A percentile compares a stretch with the other conserved stretches of the same genome.
phyloP scores from a whole-genome alignment of 2,797 vertebrate species.

The Staurois parvus region DNA sequence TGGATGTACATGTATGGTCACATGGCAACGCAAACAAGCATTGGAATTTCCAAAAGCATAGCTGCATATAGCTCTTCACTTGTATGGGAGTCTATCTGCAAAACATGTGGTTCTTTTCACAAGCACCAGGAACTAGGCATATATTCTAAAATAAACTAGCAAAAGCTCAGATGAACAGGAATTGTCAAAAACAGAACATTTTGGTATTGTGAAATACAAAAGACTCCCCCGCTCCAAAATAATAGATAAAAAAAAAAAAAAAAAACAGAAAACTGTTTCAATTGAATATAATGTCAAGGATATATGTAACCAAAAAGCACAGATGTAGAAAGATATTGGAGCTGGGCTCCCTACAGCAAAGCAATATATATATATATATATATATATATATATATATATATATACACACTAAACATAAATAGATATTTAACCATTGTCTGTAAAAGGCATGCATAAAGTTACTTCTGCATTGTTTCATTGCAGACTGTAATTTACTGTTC shows the following conservation, averaged over 20 bases:
- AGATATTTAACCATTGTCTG: conserved; percentile 28
- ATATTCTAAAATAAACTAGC: too few relatives aligned
- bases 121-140: too few relatives aligned
- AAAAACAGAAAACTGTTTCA: not conserved
- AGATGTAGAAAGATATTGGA: not conserved
- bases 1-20: too few relatives aligned
- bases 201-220: not conserved
- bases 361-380: not conserved
- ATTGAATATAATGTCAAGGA: not conserved
- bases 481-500: conserved; percentile 50
- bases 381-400: not conserved
- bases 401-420: not conserved
- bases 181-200: conserved; percentile 23
- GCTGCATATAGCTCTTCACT: too few relatives aligned
- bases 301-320: not conserved
- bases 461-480: conserved; percentile 6
- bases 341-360: not conserved
- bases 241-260: too few relatives aligned
- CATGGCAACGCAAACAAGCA: too few relatives aligned
- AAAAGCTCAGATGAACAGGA: not conserved
- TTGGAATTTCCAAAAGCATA: too few relatives aligned
- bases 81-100: too few relatives aligned
- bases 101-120: too few relatives aligned
- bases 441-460: conserved; percentile 18
- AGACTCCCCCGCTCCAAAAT: too few relatives aligned